phyloP scores from a whole-genome alignment of 2,888 invertebrate genomes.

The Ormyrus labotus region DNA sequence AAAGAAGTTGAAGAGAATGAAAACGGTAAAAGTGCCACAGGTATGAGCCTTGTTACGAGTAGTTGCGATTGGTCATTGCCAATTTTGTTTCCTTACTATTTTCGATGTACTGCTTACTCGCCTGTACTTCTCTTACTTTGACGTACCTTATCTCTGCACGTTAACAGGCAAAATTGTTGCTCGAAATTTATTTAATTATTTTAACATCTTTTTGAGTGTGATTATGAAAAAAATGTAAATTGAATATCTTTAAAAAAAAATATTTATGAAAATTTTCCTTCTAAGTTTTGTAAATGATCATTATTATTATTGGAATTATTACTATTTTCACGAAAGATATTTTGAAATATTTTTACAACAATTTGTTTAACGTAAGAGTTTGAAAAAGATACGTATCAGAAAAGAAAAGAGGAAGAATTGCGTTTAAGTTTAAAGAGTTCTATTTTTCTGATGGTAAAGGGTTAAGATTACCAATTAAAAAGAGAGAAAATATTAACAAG shows the following conservation, averaged over 20 bases:
- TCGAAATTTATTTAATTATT: neutral
- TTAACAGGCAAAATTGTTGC: slow-evolving; percentile 22
- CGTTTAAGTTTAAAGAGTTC: slow-evolving; percentile 74
- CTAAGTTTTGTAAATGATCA: too few species aligned
- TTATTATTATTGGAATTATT: too few species aligned
- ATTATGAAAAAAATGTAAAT: neutral
- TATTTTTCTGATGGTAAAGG: slow-evolving; percentile 70
- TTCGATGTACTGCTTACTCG: slow-evolving; percentile 23
- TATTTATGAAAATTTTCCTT: neutral
- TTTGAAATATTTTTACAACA: neutral
- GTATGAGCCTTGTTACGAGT: neutral
- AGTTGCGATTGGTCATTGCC: slow-evolving; percentile 37
- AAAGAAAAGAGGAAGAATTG: slow-evolving; percentile 59
- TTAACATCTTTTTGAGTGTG: neutral
- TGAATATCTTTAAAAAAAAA: too few species aligned
- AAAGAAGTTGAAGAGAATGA: neutral
- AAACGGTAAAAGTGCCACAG: neutral
- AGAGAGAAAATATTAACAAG: slow-evolving; percentile 49
- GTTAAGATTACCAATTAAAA: slow-evolving; percentile 58
- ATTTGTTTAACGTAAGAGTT: slow-evolving; percentile 26
- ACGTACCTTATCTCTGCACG: neutral
- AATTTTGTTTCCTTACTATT: slow-evolving; percentile 46
- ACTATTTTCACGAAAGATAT: too few species aligned
- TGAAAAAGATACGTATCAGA: neutral
- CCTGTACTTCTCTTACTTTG: slow-evolving; percentile 30